Evolutionary conservation across 1,140 invertebrate genomes (phyloP).

Genomic region (Acyrthosiphon pisum): DNA sequence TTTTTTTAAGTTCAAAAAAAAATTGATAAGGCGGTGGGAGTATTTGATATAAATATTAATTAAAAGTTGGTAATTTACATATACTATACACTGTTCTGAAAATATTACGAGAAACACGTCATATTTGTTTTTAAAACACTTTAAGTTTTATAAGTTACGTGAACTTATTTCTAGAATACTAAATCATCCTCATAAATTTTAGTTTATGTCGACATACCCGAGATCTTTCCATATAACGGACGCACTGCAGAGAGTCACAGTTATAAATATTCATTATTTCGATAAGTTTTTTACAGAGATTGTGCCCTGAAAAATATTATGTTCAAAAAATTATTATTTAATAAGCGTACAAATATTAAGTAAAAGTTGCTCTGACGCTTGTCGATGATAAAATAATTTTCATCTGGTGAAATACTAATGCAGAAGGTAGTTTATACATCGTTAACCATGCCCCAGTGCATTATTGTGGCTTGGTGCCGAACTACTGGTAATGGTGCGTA

Average conservation of each 20-base stretch:
- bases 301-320: background rate
- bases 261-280: slow-evolving; percentile 33
- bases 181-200: background rate
- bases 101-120: background rate
- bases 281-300: slow-evolving; percentile 17
- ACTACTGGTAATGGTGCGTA: slow-evolving; percentile 7
- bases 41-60: background rate
- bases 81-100: background rate
- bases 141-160: background rate
- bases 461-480: background rate
- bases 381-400: background rate
- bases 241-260: background rate
- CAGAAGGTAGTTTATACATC: background rate
- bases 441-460: background rate
- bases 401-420: background rate
- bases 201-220: background rate
- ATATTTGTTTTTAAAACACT: slow-evolving; percentile 17
- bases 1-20: background rate
- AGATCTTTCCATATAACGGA: background rate
- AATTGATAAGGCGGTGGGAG: background rate
- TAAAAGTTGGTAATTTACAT: background rate
- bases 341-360: background rate
- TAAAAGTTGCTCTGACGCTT: background rate
- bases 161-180: background rate
- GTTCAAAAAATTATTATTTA: background rate